Base-by-base conservation (phyloP, 2,888 invertebrate genomes). In the Holacanthella duospinosa region DNA sequence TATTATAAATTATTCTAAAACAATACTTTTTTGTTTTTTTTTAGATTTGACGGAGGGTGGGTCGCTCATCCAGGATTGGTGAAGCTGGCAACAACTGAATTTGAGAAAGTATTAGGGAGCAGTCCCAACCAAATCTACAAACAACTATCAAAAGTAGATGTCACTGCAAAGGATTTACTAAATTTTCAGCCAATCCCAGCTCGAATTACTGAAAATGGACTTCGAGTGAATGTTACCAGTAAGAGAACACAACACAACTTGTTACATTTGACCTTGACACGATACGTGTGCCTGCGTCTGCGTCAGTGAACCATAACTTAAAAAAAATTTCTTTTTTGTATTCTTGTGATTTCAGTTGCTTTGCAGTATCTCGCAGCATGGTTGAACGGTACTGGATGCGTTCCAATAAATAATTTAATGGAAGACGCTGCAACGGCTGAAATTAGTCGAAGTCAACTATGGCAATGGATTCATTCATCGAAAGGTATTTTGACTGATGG, bases 351-450 rank as follows among this genome's bases (percentile, higher is more conserved):
- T n/a, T 26, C 55, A 19, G 61, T 68, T 43, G 68, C 61, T 3
- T 48, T 68, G 29, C 66, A 68, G 53, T 68, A 68, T 56, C 59
- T 68, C 24, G 68, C 66, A 1, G 59, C 59, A 3, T 68, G 66
- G 66, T 44, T 68, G 2, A 60, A 54, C 21, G 68, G 68, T 9
- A 65, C 62, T 27, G 68, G 68, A 12, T 68, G 68, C 60, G 64
- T 68, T 6, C 68, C 68, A 0, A 68, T 68, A 36, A 61, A 60
- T 36, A 68, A 68, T 62, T 29, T 68, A 21, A 68, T 68, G 68
- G 68, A 68, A 44, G 68, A 68, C 53, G 59, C 68, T n/a, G 68
- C 68, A 28, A 68, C 68, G 1, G 68, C 68, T 16, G 68, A 68
- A 62, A 67, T 69, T 44, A 66, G 66, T 57, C 58, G 69, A 43